Evolutionary conservation across 2,797 vertebrate genomes (phyloP).

Genomic region (Hyperoplus immaculatus): DNA sequence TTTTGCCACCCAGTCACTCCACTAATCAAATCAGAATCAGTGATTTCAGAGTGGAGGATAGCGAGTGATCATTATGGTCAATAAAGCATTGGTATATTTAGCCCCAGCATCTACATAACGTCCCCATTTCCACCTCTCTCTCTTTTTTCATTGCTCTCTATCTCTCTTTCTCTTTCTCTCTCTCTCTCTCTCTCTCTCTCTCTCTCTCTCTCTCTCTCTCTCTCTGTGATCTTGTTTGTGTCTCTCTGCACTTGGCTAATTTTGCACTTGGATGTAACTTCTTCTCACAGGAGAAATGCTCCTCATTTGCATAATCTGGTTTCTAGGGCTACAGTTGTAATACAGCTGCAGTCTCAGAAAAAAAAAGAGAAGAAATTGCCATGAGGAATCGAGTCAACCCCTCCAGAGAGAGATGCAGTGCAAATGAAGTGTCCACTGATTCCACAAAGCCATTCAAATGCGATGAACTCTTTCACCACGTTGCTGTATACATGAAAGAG

Average conservation of each 20-base stretch:
- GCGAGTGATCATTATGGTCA: slow-evolving; percentile 65
- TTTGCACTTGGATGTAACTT: slow-evolving; percentile 73
- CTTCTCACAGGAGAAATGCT: slow-evolving; percentile 62
- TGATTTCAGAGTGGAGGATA: slow-evolving; percentile 47
- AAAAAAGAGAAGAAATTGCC: slow-evolving; percentile 4
- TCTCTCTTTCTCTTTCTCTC: background rate
- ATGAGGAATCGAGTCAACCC: slow-evolving; percentile 29
- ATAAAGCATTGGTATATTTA: slow-evolving; percentile 66
- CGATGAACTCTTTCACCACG: slow-evolving; percentile 30
- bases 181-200: slow-evolving; percentile 32
- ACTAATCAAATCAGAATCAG: slow-evolving; percentile 73
- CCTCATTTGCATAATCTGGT: slow-evolving; percentile 73
- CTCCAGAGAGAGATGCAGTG: slow-evolving; percentile 45
- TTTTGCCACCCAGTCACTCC: slow-evolving; percentile 55
- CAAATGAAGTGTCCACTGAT: slow-evolving; percentile 59
- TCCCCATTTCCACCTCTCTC: background rate
- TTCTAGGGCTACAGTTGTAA: slow-evolving; percentile 66
- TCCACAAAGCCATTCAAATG: slow-evolving; percentile 33
- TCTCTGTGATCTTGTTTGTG: slow-evolving; percentile 63
- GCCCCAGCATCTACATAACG: slow-evolving; percentile 43
- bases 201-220: slow-evolving; percentile 33
- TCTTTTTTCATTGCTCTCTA: background rate
- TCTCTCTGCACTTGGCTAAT: slow-evolving; percentile 58
- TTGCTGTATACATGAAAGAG: slow-evolving; percentile 17
- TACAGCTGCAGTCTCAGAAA: slow-evolving; percentile 48